phyloP scores from a whole-genome alignment of 1,140 invertebrate species.

The Diuraphis noxia region DNA sequence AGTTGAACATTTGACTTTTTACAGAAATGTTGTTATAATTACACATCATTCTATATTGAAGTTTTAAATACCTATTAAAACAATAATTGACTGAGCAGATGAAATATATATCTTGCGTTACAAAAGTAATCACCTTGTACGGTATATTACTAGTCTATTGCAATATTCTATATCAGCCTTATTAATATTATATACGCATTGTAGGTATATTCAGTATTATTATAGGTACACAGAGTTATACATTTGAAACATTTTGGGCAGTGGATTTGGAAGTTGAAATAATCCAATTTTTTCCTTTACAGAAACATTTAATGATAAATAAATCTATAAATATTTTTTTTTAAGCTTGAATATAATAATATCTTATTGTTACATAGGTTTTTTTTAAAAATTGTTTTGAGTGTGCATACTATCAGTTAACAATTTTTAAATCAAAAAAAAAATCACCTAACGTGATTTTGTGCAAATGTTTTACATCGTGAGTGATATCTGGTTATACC shows the following conservation, averaged over 20 bases:
- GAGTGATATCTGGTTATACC: background rate
- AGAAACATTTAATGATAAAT: background rate
- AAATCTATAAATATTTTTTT: background rate
- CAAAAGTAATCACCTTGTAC: background rate
- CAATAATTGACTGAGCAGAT: background rate
- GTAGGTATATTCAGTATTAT: too few species aligned
- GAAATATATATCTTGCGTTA: background rate
- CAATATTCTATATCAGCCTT: background rate
- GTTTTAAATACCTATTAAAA: background rate
- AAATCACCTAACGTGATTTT: background rate
- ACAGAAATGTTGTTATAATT: background rate
- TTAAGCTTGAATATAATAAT: slow-evolving; percentile 5
- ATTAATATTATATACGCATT: background rate
- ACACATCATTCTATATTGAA: too few species aligned
- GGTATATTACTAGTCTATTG: background rate
- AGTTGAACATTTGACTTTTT: background rate
- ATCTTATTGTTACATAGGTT: background rate
- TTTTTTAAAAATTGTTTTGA: background rate
- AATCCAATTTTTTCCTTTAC: slow-evolving; percentile 17
- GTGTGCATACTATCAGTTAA: background rate
- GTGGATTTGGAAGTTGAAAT: slow-evolving; percentile 16
- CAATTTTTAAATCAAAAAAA: background rate
- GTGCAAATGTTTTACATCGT: background rate
- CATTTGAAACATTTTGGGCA: background rate
- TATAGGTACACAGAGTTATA: background rate